phyloP scores from a whole-genome alignment of 37 sponge, comb jelly and placozoan genomes.

The Tethya wilhelma region DNA sequence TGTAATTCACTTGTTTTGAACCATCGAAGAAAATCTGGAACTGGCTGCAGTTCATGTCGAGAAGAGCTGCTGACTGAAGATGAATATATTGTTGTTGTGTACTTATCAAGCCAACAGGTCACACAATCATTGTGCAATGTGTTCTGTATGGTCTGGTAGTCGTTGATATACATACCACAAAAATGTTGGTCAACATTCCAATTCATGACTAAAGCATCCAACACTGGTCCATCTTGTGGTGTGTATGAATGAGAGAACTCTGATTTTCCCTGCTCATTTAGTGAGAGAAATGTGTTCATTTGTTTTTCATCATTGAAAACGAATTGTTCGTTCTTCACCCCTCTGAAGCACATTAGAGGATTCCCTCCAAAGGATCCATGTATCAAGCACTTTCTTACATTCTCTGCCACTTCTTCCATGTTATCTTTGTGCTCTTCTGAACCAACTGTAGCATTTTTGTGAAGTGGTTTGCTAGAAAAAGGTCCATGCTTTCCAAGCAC shows the following conservation, averaged over 20 bases:
- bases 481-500: constrained; percentile 1
- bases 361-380: constrained; percentile 3
- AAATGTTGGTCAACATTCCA: background rate
- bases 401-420: constrained; percentile 8
- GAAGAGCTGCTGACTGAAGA: too few species aligned
- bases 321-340: background rate
- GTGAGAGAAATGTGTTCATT: background rate
- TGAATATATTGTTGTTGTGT: constrained; percentile 12
- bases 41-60: constrained; percentile 1
- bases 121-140: background rate
- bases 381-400: constrained; percentile 6
- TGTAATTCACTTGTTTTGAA: background rate
- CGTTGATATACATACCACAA: background rate
- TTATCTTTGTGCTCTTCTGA: constrained; percentile 9
- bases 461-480: background rate
- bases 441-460: background rate
- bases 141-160: background rate
- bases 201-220: background rate
- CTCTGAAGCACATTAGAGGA: constrained; percentile 5
- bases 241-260: background rate
- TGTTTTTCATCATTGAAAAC: constrained; percentile 22
- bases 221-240: background rate
- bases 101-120: constrained; percentile 2
- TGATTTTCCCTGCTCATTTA: constrained; percentile 1
- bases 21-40: constrained; percentile 11